Evolutionary conservation across 2,888 invertebrate genomes (phyloP).

Genomic region (Dascillus cervinus): DNA sequence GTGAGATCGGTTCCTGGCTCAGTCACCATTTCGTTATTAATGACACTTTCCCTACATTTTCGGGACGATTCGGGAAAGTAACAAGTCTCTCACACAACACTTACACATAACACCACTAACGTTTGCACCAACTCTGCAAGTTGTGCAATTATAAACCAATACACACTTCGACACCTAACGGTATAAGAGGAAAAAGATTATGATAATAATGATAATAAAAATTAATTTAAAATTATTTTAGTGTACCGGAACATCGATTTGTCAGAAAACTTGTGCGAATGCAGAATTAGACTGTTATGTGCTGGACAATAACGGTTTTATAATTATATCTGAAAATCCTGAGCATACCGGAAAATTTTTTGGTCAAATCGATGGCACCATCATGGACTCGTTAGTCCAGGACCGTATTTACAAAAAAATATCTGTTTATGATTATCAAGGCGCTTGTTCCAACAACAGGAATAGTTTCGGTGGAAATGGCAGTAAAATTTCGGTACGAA

Average conservation of each 20-base stretch:
- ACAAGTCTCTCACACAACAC: too few species aligned
- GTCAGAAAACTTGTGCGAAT: slow-evolving; percentile 79
- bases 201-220: too few species aligned
- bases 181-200: too few species aligned
- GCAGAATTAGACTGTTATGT: slow-evolving; percentile 88
- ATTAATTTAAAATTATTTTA: too few species aligned
- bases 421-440: slow-evolving; percentile 83
- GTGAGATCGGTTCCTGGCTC: too few species aligned
- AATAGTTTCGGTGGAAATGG: slow-evolving; percentile 55
- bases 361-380: slow-evolving; percentile 89
- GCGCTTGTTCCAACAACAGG: slow-evolving; percentile 66
- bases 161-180: too few species aligned
- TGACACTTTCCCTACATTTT: too few species aligned
- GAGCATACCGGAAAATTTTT: slow-evolving; percentile 88
- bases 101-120: too few species aligned
- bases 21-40: too few species aligned
- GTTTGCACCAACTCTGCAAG: too few species aligned
- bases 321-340: slow-evolving; percentile 79
- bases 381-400: slow-evolving; percentile 88
- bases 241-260: slow-evolving; percentile 64
- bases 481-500: slow-evolving; percentile 40
- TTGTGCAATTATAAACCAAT: too few species aligned
- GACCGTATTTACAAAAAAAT: slow-evolving; percentile 85
- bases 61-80: too few species aligned
- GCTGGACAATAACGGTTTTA: slow-evolving; percentile 90